These are phyloP conservation scores for Liopterus haemorrhoidalis DNA, from an alignment of 2,888 invertebrate genomes.

Conservation along the genomic window DNA sequence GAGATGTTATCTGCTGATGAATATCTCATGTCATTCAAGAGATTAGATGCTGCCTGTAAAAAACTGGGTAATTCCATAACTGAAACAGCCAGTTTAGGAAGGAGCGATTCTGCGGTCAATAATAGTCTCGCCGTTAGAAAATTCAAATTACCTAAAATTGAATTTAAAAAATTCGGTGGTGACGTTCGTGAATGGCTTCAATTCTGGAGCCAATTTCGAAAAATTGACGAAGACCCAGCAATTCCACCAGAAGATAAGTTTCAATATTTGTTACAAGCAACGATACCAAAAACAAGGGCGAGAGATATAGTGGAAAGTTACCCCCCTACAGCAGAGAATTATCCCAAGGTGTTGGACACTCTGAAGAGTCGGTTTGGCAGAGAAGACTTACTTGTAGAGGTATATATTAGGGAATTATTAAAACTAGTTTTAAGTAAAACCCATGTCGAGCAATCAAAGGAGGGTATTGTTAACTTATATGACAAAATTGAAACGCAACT, in stretches of 20 bases:
- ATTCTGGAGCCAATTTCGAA: conserved; percentile 33
- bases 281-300: conserved; percentile 22
- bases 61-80: no score
- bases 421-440: conserved; percentile 33
- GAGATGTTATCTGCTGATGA: no score
- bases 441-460: conserved; percentile 16
- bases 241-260: conserved; percentile 29
- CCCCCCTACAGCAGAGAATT: conserved; percentile 28
- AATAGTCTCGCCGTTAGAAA: conserved; percentile 24
- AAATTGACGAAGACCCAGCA: conserved; percentile 27
- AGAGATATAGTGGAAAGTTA: conserved; percentile 30
- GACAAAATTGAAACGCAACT: conserved; percentile 36
- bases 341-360: conserved; percentile 26
- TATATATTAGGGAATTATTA: conserved; percentile 36
- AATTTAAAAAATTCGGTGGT: conserved; percentile 28
- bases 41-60: no score
- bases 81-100: no score
- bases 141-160: conserved; percentile 27
- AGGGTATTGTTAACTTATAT: conserved; percentile 27
- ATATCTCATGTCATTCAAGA: no score
- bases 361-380: conserved; percentile 34
- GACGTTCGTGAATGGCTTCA: conserved; percentile 30
- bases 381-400: conserved; percentile 35
- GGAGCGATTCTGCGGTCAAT: no score
- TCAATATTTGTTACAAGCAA: conserved; percentile 30